Evolutionary conservation across 2,888 invertebrate genomes (phyloP).

Genomic region (Harpalus rubripes): DNA sequence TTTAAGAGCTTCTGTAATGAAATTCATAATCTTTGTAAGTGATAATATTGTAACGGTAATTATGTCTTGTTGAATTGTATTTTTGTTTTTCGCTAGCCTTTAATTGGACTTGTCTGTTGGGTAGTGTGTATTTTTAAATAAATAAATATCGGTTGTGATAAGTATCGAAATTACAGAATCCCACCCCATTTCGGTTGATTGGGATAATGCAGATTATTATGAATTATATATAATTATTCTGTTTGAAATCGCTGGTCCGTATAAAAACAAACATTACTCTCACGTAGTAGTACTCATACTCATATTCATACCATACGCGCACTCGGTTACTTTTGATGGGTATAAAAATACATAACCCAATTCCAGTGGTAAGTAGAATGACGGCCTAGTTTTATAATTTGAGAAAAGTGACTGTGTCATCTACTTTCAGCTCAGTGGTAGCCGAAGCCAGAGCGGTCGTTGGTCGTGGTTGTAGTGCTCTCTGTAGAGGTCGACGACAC

Average conservation of each 20-base stretch:
- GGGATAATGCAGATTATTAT: no score
- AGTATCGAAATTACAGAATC: no score
- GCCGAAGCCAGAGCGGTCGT: constrained; percentile 18
- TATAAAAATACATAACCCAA: constrained; percentile 68
- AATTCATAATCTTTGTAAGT: no score
- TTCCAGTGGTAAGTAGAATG: constrained; percentile 67
- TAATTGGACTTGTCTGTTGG: no score
- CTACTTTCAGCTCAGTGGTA: constrained; percentile 70
- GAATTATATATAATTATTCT: no score
- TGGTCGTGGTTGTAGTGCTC: constrained; percentile 10
- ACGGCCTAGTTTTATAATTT: constrained; percentile 70
- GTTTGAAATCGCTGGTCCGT: background rate
- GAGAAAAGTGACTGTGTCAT: constrained; percentile 72
- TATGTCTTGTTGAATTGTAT: no score
- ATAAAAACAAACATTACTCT: constrained; percentile 7
- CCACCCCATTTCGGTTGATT: no score
- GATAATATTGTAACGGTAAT: no score
- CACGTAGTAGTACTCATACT: background rate
- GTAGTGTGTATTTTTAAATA: no score
- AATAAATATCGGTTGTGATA: no score
- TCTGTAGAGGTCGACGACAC: background rate
- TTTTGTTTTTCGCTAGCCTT: no score
- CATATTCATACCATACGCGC: background rate
- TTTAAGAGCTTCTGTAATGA: no score
- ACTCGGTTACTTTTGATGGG: constrained; percentile 60